Conservation (phyloP, 2,113 vertebrate species). For the Naja naja region DNA sequence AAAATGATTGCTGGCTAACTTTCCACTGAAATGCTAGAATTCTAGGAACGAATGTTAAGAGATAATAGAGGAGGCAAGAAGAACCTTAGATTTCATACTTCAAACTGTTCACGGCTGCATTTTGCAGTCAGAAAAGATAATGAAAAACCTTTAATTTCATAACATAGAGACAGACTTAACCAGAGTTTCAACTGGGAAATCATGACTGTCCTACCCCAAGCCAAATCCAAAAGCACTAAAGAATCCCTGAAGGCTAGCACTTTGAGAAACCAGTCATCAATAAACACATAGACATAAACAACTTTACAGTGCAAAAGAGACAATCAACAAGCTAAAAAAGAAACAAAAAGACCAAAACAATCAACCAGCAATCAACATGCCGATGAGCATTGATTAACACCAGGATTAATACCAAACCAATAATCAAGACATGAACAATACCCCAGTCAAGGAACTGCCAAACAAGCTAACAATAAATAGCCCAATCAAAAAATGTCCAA, state of each 20-base stretch:
- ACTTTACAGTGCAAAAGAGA: not conserved
- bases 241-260: not conserved
- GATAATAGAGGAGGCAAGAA: not conserved
- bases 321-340: not conserved
- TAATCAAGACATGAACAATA: not conserved
- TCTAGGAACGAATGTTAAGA: conserved; percentile 35
- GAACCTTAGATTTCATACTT: conserved; percentile 13
- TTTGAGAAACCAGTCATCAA: not conserved
- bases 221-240: not conserved
- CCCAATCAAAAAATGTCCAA: not conserved
- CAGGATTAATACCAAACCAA: not conserved
- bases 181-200: not conserved
- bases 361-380: not conserved
- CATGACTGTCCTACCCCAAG: not conserved
- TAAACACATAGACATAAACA: not conserved
- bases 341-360: not conserved
- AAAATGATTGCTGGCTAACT: conserved; percentile 39
- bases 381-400: not conserved
- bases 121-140: not conserved
- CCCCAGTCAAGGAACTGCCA: not conserved
- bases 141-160: not conserved
- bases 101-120: not conserved
- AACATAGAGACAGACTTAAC: not conserved
- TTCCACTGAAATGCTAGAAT: conserved; percentile 29
- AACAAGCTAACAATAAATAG: not conserved